These are phyloP conservation scores for Rambutsinella grinnellia DNA, from an alignment of 2,888 invertebrate genomes.

Conservation along the genomic window DNA sequence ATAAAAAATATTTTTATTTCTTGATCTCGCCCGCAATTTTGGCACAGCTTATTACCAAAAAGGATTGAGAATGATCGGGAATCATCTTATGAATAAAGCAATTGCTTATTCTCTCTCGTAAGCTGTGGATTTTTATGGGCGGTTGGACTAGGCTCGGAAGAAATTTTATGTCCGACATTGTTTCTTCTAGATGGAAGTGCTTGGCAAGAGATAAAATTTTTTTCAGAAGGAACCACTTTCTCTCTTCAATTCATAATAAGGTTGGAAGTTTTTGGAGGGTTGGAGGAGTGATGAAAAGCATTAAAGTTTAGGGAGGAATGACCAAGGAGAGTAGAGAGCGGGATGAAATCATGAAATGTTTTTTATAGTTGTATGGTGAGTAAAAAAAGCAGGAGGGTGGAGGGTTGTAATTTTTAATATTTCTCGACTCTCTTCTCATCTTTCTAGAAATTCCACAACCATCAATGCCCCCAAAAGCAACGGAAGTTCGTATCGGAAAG, in stretches of 20 bases:
- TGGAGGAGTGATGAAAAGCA: too few species aligned
- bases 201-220: neutral
- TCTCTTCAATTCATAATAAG: too few species aligned
- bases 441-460: slow-evolving; percentile 89
- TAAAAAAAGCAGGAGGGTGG: slow-evolving; percentile 19
- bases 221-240: slow-evolving; percentile 9
- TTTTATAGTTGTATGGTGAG: too few species aligned
- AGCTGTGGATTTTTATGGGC: slow-evolving; percentile 52
- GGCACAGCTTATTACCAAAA: too few species aligned
- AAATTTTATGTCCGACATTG: slow-evolving; percentile 50
- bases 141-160: slow-evolving; percentile 40
- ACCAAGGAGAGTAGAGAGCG: too few species aligned
- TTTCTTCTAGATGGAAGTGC: slow-evolving; percentile 27
- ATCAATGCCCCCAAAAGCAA: slow-evolving; percentile 85
- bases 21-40: too few species aligned
- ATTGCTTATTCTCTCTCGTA: slow-evolving; percentile 52
- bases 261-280: too few species aligned
- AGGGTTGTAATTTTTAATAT: slow-evolving; percentile 33
- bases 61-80: slow-evolving; percentile 47
- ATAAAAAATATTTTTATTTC: slow-evolving; percentile 18
- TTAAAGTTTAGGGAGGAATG: too few species aligned
- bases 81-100: slow-evolving; percentile 60
- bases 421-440: slow-evolving; percentile 65
- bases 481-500: slow-evolving; percentile 76
- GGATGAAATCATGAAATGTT: too few species aligned